These are phyloP conservation scores for Ciconia stormi DNA, from an alignment of 2,113 vertebrate genomes.

Conservation along the genomic window DNA sequence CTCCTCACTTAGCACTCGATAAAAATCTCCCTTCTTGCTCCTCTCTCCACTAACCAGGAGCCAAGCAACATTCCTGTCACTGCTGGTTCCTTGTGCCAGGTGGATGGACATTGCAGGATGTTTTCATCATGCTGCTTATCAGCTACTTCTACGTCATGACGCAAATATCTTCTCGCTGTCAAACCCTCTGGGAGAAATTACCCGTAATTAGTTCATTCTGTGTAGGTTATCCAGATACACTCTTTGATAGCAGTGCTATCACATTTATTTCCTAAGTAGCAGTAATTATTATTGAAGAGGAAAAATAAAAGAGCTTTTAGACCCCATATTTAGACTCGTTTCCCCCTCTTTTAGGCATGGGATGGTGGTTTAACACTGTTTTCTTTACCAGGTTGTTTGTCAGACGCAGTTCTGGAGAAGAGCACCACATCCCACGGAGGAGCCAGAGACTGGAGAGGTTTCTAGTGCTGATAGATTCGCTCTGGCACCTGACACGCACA, in stretches of 20 bases:
- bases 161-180: background rate
- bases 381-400: background rate
- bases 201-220: background rate
- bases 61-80: conserved; percentile 32
- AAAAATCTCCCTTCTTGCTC: conserved; percentile 62
- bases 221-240: background rate
- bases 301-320: background rate
- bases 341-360: background rate
- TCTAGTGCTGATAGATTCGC: background rate
- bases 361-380: background rate
- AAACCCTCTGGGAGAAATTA: background rate
- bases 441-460: background rate
- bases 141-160: background rate
- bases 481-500: background rate
- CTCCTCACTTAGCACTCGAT: conserved; percentile 44
- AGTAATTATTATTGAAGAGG: background rate
- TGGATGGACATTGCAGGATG: conserved; percentile 15
- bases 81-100: background rate
- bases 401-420: background rate
- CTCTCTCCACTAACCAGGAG: conserved; percentile 32
- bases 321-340: background rate
- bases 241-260: background rate
- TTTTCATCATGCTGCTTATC: conserved; percentile 31
- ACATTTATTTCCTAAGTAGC: background rate
- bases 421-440: background rate